A percentile compares a stretch with the other conserved stretches of the same genome.
Evolutionary conservation across 2,797 vertebrate genomes (phyloP).

Genomic region (Etheostoma perlongum): DNA sequence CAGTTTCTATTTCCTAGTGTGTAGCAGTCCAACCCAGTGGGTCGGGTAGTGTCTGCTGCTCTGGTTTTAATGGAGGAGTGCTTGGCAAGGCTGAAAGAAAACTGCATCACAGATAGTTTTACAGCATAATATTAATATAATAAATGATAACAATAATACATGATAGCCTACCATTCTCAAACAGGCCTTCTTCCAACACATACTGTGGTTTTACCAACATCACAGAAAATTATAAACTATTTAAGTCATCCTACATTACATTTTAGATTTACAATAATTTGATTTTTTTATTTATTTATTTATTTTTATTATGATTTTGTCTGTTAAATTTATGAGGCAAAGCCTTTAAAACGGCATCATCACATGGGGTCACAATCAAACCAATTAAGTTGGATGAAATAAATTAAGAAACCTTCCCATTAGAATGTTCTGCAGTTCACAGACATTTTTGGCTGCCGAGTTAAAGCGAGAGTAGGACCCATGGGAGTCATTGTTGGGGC

Average conservation of each 20-base stretch:
- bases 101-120: constrained; percentile 35
- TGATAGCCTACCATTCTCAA: constrained; percentile 9
- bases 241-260: constrained; percentile 1
- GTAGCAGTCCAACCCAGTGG: constrained; percentile 17
- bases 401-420: constrained; percentile 18
- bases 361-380: constrained; percentile 12
- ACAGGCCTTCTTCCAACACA: background rate
- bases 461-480: constrained; percentile 57
- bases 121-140: constrained; percentile 13
- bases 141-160: background rate
- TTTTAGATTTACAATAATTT: constrained; percentile 4
- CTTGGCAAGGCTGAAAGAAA: constrained; percentile 7
- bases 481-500: constrained; percentile 73
- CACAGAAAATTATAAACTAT: background rate
- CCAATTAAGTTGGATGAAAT: constrained; percentile 24
- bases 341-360: constrained; percentile 8
- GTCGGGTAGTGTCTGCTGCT: constrained; percentile 12
- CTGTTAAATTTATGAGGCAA: constrained; percentile 1
- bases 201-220: constrained; percentile 5
- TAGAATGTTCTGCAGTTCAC: constrained; percentile 45
- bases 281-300: background rate
- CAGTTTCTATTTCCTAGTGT: background rate
- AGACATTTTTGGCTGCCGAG: constrained; percentile 48
- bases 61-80: constrained; percentile 29
- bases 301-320: background rate